These are phyloP conservation scores for Catharus fuscescens DNA, from an alignment of 2,113 vertebrate species.

Conservation along the genomic window DNA sequence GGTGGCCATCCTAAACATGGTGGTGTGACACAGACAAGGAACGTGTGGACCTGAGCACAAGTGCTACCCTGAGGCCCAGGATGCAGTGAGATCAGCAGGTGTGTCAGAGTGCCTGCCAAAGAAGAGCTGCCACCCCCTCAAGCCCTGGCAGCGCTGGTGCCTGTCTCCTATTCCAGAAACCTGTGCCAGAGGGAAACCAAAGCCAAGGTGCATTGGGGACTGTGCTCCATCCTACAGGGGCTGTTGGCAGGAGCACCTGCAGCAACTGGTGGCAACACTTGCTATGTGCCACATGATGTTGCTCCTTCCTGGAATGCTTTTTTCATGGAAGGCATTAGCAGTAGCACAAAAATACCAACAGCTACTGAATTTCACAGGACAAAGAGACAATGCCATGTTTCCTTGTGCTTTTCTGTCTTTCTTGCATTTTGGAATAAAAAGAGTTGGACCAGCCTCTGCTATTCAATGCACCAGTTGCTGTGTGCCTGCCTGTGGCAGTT, in stretches of 20 bases:
- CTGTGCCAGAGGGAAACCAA: not conserved
- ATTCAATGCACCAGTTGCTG: not conserved
- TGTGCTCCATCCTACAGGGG: not conserved
- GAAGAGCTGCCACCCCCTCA: too few species aligned
- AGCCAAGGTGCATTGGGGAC: not conserved
- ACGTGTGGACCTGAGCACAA: not conserved
- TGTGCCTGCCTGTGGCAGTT: too few species aligned
- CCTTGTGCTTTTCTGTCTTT: not conserved
- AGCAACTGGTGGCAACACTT: too few species aligned
- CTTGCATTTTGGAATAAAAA: not conserved
- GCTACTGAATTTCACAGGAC: not conserved
- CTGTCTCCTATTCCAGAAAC: not conserved
- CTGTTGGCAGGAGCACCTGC: not conserved
- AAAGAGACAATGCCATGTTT: not conserved
- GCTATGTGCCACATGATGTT: not conserved
- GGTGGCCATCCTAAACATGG: accelerated
- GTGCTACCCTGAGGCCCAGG: too few species aligned
- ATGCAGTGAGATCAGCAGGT: too few species aligned
- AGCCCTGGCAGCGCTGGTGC: too few species aligned
- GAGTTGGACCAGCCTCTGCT: not conserved
- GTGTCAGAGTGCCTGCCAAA: not conserved
- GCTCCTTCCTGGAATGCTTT: not conserved
- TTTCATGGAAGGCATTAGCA: not conserved
- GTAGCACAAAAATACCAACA: too few species aligned
- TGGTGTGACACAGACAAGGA: accelerated